These are phyloP conservation scores for Drosophila cracens DNA, from an alignment of 2,888 invertebrate species.

Conservation along the genomic window DNA sequence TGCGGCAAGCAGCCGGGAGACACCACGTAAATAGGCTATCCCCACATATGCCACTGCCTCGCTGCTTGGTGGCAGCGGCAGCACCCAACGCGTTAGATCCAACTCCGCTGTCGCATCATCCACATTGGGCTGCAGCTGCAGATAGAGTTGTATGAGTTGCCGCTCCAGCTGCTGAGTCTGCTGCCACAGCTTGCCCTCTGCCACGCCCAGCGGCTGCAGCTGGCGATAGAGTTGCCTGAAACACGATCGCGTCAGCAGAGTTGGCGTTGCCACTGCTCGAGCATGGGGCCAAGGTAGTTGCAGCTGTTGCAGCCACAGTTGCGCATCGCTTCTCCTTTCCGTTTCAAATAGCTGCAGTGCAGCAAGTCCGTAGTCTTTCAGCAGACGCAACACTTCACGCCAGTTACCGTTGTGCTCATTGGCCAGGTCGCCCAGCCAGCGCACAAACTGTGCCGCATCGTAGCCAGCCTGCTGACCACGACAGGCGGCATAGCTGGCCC, in stretches of 20 bases:
- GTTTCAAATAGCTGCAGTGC: not conserved
- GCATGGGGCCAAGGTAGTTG: slow-evolving; percentile 18
- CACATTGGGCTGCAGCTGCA: not conserved
- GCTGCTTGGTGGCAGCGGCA: slow-evolving; percentile 30
- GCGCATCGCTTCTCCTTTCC: slow-evolving; percentile 4
- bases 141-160: not conserved
- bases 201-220: slow-evolving; percentile 10
- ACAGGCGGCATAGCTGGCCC: slow-evolving; percentile 45
- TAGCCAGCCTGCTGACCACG: slow-evolving; percentile 18
- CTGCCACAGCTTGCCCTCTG: slow-evolving; percentile 19
- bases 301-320: slow-evolving; percentile 30
- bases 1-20: not conserved
- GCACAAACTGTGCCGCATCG: slow-evolving; percentile 22
- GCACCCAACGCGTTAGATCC: slow-evolving; percentile 33
- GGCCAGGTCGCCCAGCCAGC: slow-evolving; percentile 10
- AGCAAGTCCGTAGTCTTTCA: not conserved
- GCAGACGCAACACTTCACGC: slow-evolving; percentile 9
- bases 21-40: not conserved
- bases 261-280: not conserved
- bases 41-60: not conserved
- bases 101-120: not conserved
- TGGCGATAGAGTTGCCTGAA: slow-evolving; percentile 16
- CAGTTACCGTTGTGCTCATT: not conserved
- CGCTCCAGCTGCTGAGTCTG: slow-evolving; percentile 29
- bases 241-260: not conserved